Evolutionary conservation across 2,113 vertebrate genomes (phyloP).

Genomic region (Ceuthmochares aereus): DNA sequence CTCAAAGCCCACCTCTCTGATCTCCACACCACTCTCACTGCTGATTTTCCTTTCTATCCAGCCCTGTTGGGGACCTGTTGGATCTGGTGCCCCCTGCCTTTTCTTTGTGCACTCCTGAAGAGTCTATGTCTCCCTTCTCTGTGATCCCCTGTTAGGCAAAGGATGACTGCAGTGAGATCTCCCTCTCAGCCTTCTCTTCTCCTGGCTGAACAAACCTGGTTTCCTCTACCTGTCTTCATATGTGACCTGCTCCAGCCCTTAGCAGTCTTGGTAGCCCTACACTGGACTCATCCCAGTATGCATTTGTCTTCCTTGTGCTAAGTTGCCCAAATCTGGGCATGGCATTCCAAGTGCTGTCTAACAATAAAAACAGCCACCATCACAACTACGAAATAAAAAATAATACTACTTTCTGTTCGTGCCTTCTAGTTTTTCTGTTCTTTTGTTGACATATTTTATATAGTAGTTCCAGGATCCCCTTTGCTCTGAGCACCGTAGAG

Average conservation of each 20-base stretch:
- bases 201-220: not conserved
- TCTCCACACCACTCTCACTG: not conserved
- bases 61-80: accelerated
- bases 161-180: not conserved
- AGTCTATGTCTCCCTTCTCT: not conserved
- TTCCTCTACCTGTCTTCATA: not conserved
- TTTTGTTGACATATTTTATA: not conserved
- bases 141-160: not conserved
- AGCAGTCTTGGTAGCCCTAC: not conserved
- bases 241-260: not conserved
- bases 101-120: not conserved
- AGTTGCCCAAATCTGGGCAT: not conserved
- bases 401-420: not conserved
- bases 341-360: not conserved
- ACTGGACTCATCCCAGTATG: not conserved
- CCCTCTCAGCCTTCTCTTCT: not conserved
- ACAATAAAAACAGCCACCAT: not conserved
- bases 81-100: not conserved
- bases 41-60: not conserved
- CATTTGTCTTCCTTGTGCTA: not conserved
- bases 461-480: not conserved
- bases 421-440: not conserved
- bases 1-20: not conserved
- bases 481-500: not conserved
- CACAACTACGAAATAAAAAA: not conserved